Evolutionary conservation across 2,113 vertebrate genomes (phyloP).

Genomic region (Archilochus colubris): DNA sequence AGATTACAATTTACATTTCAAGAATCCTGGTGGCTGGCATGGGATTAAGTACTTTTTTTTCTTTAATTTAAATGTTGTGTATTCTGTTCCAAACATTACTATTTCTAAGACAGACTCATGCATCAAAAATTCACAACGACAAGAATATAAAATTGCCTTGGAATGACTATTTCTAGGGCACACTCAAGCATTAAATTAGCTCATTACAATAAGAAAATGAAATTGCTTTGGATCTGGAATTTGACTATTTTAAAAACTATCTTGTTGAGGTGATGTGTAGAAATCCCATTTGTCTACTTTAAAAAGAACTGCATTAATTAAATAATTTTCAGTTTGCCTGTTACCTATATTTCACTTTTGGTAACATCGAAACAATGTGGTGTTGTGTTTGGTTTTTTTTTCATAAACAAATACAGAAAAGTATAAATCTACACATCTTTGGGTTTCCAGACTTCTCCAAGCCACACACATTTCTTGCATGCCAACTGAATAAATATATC

Average conservation of each 20-base stretch:
- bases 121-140: conserved; percentile 57
- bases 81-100: conserved; percentile 32
- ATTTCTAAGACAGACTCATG: conserved; percentile 42
- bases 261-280: background rate
- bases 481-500: background rate
- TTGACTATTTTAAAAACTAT: conserved; percentile 50
- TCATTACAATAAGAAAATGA: conserved; percentile 69
- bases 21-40: background rate
- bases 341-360: conserved; percentile 1
- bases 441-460: background rate
- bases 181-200: conserved; percentile 64
- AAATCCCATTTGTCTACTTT: conserved; percentile 4
- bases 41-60: conserved; percentile 17
- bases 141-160: conserved; percentile 60
- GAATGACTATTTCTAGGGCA: conserved; percentile 53
- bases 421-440: background rate
- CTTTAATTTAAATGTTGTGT: conserved; percentile 32
- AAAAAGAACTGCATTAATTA: background rate
- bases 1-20: conserved; percentile 44
- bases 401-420: background rate
- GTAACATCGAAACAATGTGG: background rate
- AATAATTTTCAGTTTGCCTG: background rate
- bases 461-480: background rate
- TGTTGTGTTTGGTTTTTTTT: background rate
- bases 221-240: conserved; percentile 38